These are phyloP conservation scores for Xiphorhynchus erythropygius DNA, from an alignment of 2,797 vertebrate genomes.

Conservation along the genomic window DNA sequence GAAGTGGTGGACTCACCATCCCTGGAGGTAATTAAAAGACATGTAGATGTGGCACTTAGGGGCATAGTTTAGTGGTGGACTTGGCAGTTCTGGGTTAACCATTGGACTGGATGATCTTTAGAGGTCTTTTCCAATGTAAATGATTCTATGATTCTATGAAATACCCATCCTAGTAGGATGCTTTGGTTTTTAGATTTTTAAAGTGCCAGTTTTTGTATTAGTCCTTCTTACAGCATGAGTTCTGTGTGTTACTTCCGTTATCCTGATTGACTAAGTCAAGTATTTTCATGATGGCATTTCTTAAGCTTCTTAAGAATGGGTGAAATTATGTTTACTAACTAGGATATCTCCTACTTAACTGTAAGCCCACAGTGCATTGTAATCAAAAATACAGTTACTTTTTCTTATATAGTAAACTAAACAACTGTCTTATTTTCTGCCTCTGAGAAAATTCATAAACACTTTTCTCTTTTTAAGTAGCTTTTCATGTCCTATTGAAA, in stretches of 20 bases:
- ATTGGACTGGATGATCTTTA: not conserved
- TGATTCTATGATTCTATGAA: not conserved
- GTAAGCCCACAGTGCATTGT: not conserved
- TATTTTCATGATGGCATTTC: not conserved
- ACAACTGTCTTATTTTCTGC: not conserved
- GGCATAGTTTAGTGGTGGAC: not conserved
- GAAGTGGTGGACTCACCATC: not conserved
- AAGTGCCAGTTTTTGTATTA: not conserved
- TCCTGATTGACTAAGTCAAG: not conserved
- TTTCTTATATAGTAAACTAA: not conserved
- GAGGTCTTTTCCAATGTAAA: not conserved
- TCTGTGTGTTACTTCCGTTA: not conserved
- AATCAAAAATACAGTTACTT: conserved; percentile 1
- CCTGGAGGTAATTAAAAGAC: not conserved
- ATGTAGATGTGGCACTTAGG: not conserved
- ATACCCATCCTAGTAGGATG: not conserved
- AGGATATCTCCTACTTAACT: conserved; percentile 10
- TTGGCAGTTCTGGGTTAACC: not conserved
- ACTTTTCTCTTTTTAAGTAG: conserved; percentile 19
- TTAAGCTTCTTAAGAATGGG: conserved; percentile 40
- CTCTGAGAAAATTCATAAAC: not conserved
- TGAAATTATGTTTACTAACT: conserved; percentile 26
- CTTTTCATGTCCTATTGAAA: conserved; percentile 36
- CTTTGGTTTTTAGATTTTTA: not conserved
- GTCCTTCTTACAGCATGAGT: not conserved